Evolutionary conservation across 2,888 invertebrate species (phyloP).

Genomic region (Cerceris rybyensis): DNA sequence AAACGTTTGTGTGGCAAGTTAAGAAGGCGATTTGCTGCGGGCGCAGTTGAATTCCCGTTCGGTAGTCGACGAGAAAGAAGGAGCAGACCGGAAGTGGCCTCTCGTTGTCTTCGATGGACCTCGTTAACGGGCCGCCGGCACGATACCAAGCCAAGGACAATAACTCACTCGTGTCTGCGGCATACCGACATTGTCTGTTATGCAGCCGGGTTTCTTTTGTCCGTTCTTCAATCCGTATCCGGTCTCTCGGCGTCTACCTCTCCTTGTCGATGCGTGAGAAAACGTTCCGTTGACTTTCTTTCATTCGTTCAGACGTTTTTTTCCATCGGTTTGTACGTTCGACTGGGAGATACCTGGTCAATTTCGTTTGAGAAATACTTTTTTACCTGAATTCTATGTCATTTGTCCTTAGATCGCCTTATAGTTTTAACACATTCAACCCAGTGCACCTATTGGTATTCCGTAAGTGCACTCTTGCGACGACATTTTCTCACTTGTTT

Average conservation of each 20-base stretch:
- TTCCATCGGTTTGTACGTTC: neutral
- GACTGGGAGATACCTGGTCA: neutral
- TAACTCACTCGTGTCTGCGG: constrained; percentile 46
- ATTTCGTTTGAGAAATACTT: neutral
- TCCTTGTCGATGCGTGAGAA: constrained; percentile 59
- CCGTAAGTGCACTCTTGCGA: too few relatives aligned
- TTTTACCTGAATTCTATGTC: too few relatives aligned
- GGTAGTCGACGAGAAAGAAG: neutral
- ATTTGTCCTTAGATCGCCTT: too few relatives aligned
- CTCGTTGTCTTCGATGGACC: constrained; percentile 54
- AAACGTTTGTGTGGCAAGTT: too few relatives aligned
- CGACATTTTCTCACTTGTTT: too few relatives aligned
- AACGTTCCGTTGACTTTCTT: constrained; percentile 24
- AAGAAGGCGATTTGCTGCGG: too few relatives aligned
- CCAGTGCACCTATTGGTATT: too few relatives aligned
- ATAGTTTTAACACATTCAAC: too few relatives aligned
- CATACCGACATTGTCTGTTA: constrained; percentile 53
- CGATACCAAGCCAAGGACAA: constrained; percentile 56
- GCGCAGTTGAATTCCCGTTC: neutral
- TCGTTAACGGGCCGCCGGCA: constrained; percentile 52
- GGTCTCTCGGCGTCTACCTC: constrained; percentile 35
- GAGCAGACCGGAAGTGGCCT: constrained; percentile 54
- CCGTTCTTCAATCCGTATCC: constrained; percentile 53
- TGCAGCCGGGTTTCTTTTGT: constrained; percentile 57
- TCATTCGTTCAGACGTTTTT: neutral